phyloP scores from a whole-genome alignment of 2,113 vertebrate genomes.

The Microcebus griseorufus region DNA sequence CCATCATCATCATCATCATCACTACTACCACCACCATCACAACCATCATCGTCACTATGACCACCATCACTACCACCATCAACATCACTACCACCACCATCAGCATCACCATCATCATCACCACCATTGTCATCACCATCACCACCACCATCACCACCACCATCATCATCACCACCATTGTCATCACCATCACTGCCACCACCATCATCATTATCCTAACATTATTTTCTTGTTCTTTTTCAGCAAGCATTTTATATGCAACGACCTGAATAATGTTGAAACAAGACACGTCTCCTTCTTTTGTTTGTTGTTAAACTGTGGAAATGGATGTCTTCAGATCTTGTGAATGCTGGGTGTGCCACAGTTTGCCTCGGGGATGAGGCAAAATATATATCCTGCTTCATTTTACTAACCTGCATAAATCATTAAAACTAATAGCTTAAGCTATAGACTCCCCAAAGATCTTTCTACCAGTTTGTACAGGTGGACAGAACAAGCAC shows the following conservation, averaged over 20 bases:
- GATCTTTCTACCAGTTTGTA: neutral
- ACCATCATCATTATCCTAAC: neutral
- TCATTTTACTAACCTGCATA: constrained; percentile 27
- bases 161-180: rapidly evolving
- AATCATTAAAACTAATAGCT: neutral
- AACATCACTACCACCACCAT: rapidly evolving
- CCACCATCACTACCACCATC: rapidly evolving
- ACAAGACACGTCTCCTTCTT: constrained; percentile 37
- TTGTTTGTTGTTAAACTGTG: neutral
- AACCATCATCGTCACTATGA: neutral
- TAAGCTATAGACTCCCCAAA: neutral
- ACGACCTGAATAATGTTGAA: neutral
- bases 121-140: neutral
- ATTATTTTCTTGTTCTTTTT: constrained; percentile 54
- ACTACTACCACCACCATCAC: no score
- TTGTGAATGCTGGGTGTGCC: neutral
- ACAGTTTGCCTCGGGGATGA: neutral
- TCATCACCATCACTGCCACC: neutral
- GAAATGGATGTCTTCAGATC: constrained; percentile 39
- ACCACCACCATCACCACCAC: neutral
- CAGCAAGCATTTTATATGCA: constrained; percentile 14
- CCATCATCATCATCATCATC: neutral
- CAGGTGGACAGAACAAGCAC: neutral
- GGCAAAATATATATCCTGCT: neutral
- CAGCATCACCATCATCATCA: neutral